Conservation (phyloP, 2,797 vertebrate species). For the Microctenopoma steveboyesi region DNA sequence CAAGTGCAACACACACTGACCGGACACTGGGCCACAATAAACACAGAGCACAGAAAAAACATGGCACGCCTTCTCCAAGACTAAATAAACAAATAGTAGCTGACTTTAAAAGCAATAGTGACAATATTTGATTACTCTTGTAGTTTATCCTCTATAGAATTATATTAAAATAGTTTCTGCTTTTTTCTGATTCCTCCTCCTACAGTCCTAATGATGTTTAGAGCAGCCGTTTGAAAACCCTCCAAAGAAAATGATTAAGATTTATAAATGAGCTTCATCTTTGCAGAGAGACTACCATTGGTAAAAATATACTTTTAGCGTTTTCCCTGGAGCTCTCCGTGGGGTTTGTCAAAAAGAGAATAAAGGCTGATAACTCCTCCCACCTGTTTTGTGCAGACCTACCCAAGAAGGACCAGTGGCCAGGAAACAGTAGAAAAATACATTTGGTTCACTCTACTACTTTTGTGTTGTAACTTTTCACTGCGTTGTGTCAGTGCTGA, state of each 20-base stretch:
- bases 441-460: constrained; percentile 33
- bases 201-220: constrained; percentile 52
- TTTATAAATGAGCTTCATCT: constrained; percentile 59
- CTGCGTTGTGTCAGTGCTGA: constrained; percentile 24
- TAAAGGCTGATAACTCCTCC: constrained; percentile 54
- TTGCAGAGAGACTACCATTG: constrained; percentile 65
- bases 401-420: constrained; percentile 52
- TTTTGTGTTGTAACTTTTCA: constrained; percentile 32
- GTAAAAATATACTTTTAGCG: constrained; percentile 79
- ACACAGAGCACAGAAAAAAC: constrained; percentile 86
- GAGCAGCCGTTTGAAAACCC: constrained; percentile 44
- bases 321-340: constrained; percentile 58
- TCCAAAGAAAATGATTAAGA: constrained; percentile 64
- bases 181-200: constrained; percentile 38
- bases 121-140: constrained; percentile 57
- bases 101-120: constrained; percentile 77
- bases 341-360: constrained; percentile 55
- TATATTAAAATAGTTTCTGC: constrained; percentile 80
- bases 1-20: constrained; percentile 82
- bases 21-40: constrained; percentile 79
- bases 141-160: constrained; percentile 48
- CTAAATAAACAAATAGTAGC: constrained; percentile 76
- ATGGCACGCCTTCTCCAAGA: constrained; percentile 74
- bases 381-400: constrained; percentile 49
- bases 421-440: constrained; percentile 84